phyloP scores from a whole-genome alignment of 2,113 vertebrate species.

The Peromyscus polionotus region DNA sequence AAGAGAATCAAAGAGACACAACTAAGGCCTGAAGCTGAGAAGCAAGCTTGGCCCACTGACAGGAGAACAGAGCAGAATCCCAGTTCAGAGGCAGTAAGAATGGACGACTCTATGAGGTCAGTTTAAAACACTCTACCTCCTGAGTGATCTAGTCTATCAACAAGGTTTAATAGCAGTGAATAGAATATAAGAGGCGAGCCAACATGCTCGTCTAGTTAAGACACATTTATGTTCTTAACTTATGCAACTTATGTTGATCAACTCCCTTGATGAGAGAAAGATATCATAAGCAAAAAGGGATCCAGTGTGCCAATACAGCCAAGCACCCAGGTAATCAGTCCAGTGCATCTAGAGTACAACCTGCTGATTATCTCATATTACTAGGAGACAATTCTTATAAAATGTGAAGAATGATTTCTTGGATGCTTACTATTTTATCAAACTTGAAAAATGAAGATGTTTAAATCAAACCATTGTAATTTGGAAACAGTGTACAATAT shows the following conservation, averaged over 20 bases:
- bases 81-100: neutral
- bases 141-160: neutral
- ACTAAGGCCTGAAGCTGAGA: neutral
- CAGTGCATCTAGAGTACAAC: no score
- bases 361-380: neutral
- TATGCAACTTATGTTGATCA: neutral
- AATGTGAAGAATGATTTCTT: neutral
- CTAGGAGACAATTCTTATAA: neutral
- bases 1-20: neutral
- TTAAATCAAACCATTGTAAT: neutral
- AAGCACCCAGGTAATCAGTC: rapidly evolving
- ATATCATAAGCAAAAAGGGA: neutral
- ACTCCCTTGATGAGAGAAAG: neutral
- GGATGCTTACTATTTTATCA: neutral
- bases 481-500: neutral
- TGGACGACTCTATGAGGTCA: neutral
- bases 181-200: neutral
- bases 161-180: neutral
- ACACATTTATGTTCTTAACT: neutral
- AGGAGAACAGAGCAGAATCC: no score
- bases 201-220: neutral
- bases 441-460: neutral
- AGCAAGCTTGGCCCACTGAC: neutral
- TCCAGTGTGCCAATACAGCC: rapidly evolving
- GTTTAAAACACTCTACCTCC: neutral